Base-by-base conservation (phyloP, 1,140 invertebrate species). In the Drosophila mojavensis region DNA sequence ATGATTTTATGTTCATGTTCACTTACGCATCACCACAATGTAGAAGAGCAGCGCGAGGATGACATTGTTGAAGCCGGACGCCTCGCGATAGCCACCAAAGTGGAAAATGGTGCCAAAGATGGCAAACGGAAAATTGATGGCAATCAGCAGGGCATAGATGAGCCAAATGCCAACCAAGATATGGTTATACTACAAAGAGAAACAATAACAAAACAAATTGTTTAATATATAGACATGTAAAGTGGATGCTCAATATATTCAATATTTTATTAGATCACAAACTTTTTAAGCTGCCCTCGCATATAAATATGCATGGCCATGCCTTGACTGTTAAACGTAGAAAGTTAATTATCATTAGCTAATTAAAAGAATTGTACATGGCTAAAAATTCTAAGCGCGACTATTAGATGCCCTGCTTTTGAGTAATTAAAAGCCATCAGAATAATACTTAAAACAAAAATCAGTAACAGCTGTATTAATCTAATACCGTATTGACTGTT, bases 41-140 rank as follows among this genome's bases (percentile, higher is more conserved):
- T 89, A 73, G 2, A 75, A 6, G 0, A 90, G 7, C 11, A 91
- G 33, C 5, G 84, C 78, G 0, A 64, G 28, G 1, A 90, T 41
- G 4, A 84, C 33, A 54, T 75, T 90, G 1, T 54, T 43, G 24
- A 68, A 72, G 11, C 72, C 89, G 2, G 69, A 69, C 5, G 67
- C 54, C 36, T 83, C 78, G 1, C 88, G 83, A 43, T 84, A 91
- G 11, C 78, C 80, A 10, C 88, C 88, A 20, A 77, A 91, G 43
- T 88, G 78, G 61, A 91, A 91, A 30, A 91, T 91, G 3, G 72
- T 68, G 3, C 88, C 88, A 3, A 91, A 63, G 4, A 91, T 6
- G 17, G 82, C 79, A 48, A 90, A 64, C 5, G 88, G 88, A 58
- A 88, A 91, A 24, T 63, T 48, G 10, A 90, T 83, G 41, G 62